Evolutionary conservation across 2,113 vertebrate species (phyloP).

Genomic region (Bothrops jararaca): DNA sequence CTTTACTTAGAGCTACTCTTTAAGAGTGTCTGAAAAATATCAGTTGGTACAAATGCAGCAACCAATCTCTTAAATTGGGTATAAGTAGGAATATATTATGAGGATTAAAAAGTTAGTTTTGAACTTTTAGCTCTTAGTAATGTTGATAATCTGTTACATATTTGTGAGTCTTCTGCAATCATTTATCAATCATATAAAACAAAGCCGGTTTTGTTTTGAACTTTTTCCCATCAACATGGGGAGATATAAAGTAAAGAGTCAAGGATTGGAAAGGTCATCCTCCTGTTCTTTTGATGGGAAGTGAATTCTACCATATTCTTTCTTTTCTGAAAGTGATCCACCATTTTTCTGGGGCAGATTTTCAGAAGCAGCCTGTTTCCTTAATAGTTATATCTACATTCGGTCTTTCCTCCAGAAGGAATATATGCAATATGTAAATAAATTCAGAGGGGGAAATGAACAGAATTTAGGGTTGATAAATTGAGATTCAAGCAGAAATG

Average conservation of each 20-base stretch:
- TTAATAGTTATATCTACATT: background rate
- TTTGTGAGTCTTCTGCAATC: background rate
- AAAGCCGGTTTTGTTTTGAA: background rate
- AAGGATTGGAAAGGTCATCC: background rate
- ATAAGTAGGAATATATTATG: background rate
- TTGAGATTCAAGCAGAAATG: background rate
- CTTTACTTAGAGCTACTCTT: background rate
- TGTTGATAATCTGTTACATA: background rate
- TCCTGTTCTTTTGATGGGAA: background rate
- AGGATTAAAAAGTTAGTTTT: background rate
- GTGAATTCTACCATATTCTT: background rate
- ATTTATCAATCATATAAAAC: background rate
- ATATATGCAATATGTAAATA: background rate
- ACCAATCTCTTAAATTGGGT: background rate
- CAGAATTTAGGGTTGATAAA: background rate
- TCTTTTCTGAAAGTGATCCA: background rate
- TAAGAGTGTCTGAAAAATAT: background rate
- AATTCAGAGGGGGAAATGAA: background rate
- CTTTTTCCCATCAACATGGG: background rate
- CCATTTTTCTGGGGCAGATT: background rate
- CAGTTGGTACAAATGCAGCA: background rate
- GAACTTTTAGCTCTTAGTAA: background rate
- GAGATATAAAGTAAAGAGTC: background rate
- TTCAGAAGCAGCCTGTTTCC: background rate
- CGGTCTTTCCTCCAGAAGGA: background rate